Evolutionary conservation across 2,888 invertebrate species (phyloP), one percentile per base, ranked within the genome.

Genomic region (Melanchra persicariae): DNA sequence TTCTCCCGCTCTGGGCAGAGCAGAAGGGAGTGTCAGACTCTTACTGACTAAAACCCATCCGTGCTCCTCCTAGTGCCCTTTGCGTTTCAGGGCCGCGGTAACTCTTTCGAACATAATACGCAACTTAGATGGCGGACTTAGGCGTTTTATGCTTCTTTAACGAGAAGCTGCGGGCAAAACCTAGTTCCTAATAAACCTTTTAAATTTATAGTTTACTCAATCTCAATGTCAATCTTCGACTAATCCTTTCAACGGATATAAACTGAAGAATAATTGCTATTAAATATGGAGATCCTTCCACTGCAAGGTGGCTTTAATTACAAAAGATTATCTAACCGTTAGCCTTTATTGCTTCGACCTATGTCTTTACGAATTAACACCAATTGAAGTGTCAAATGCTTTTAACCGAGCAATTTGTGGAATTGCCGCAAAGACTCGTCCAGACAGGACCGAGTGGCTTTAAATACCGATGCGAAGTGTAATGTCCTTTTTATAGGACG

Each of bases 311-410:
- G 62, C 63, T 70, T 73, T 82, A 81, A 82, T 85, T 82, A 83
- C 58, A 61, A 77, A 81, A 85, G 84, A 85, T 85, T 81, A 81
- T 83, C 79, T 61, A 77, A 78, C 80, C 74, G 80, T 82, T 77
- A 75, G 77, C 70, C 81, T 71, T 85, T 89, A 89, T 89, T 87
- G 77, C 77, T 78, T 81, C 82, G 87, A 88, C 87, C 87, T 85
- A 80, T 87, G 86, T 87, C 87, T 84, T 81, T 81, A 85, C 78
- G 61, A 87, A 84, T 93, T 92, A 92, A 93, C 91, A 88, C 91
- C 92, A 93, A 92, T 89, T 93, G 87, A 86, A 87, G 86, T 89
- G 91, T 91, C 91, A 92, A 93, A 89, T 89, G 89, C 86, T 86
- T 87, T 86, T 87, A 85, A 87, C 85, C 81, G 84, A 82, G 74